Conservation (phyloP, 2,888 invertebrate genomes). For the Ophraella communa region DNA sequence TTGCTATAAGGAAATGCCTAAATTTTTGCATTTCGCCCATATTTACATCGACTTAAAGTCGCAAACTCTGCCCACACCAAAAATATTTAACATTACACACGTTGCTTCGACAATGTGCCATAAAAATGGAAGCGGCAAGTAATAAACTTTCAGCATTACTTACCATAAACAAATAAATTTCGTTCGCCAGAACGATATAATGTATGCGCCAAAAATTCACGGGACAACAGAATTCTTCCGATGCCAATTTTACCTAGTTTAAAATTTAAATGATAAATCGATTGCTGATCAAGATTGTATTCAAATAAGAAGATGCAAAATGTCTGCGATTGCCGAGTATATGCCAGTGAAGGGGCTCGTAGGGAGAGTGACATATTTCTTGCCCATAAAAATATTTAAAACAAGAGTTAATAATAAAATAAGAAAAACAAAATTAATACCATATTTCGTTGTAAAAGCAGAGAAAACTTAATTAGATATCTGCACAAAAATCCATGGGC, state of each 20-base stretch:
- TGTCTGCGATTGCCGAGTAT: slow-evolving; percentile 45
- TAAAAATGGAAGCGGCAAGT: not conserved
- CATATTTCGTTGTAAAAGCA: too few species aligned
- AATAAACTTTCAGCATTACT: slow-evolving; percentile 6
- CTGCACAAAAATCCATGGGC: too few species aligned
- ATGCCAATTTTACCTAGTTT: slow-evolving; percentile 30
- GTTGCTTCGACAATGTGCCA: too few species aligned
- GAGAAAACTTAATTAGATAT: too few species aligned
- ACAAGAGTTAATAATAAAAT: too few species aligned
- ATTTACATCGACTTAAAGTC: too few species aligned
- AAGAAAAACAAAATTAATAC: too few species aligned
- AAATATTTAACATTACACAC: not conserved
- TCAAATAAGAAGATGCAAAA: slow-evolving; percentile 51
- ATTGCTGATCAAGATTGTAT: slow-evolving; percentile 50
- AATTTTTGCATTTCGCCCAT: too few species aligned
- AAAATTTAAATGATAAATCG: slow-evolving; percentile 48
- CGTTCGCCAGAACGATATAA: slow-evolving; percentile 1
- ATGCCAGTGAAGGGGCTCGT: not conserved
- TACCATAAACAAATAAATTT: slow-evolving; percentile 6
- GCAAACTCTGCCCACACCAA: too few species aligned
- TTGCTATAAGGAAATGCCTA: too few species aligned
- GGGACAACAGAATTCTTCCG: slow-evolving; percentile 22
- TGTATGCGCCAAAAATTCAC: not conserved
- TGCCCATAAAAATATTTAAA: not conserved
- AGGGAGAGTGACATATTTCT: not conserved